A percentile compares a stretch with the other conserved stretches of the same genome.
Evolutionary conservation across 2,113 vertebrate genomes (phyloP).

Genomic region (Dicerorhinus sumatrensis): DNA sequence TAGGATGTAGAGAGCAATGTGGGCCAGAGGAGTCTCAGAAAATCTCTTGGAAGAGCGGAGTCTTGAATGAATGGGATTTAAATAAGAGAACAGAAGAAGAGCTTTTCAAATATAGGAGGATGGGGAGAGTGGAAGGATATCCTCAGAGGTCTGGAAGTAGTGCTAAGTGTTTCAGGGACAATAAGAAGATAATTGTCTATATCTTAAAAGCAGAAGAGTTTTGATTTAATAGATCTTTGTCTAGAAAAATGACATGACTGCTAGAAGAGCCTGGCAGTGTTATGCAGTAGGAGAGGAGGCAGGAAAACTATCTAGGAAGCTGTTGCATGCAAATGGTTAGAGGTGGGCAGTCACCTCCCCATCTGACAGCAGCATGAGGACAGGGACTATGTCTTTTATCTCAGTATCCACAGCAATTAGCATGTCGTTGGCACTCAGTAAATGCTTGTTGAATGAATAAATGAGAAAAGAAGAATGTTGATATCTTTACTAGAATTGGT

Average conservation of each 20-base stretch:
- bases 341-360: not conserved
- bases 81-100: slow-evolving; percentile 8
- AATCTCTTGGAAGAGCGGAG: not conserved
- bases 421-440: not conserved
- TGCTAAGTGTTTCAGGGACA: not conserved
- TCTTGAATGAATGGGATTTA: slow-evolving; percentile 43
- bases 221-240: not conserved
- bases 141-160: slow-evolving; percentile 23
- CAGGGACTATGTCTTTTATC: not conserved
- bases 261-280: not conserved
- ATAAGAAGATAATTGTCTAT: not conserved
- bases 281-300: not conserved
- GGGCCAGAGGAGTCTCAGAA: not conserved
- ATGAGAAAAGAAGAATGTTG: slow-evolving; percentile 20
- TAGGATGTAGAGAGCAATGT: not conserved
- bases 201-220: slow-evolving; percentile 37
- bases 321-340: not conserved
- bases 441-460: slow-evolving; percentile 25
- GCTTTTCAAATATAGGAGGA: not conserved
- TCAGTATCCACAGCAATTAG: not conserved
- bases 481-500: slow-evolving; percentile 25
- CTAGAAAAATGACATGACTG: not conserved
- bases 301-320: slow-evolving; percentile 3
- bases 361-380: not conserved
- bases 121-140: not conserved